These are phyloP conservation scores for Caenorhabditis becei DNA, from an alignment of 2,888 invertebrate species.

Conservation along the genomic window DNA sequence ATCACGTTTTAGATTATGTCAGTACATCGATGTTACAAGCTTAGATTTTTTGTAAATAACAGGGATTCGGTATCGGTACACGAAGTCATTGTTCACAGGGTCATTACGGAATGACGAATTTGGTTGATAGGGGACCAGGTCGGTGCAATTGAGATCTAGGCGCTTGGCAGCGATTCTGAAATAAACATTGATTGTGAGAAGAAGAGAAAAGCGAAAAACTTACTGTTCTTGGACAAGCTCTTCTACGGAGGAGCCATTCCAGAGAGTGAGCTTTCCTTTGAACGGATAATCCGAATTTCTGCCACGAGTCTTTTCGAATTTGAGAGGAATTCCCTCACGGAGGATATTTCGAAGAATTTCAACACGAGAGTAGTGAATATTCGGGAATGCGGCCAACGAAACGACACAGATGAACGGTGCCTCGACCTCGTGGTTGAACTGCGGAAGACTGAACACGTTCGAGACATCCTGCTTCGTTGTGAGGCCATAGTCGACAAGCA, in stretches of 20 bases:
- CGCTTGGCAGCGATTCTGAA: constrained; percentile 6
- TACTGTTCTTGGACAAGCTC: constrained; percentile 16
- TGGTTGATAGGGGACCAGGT: constrained; percentile 7
- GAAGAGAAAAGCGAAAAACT: not conserved
- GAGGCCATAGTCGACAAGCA: constrained; percentile 39
- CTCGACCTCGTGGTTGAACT: not conserved
- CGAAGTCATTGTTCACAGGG: not conserved
- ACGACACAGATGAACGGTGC: not conserved
- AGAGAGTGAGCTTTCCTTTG: constrained; percentile 9
- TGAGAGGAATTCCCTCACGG: constrained; percentile 9
- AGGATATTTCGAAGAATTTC: constrained; percentile 9
- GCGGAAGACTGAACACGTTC: constrained; percentile 24
- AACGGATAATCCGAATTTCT: constrained; percentile 35
- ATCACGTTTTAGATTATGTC: not conserved
- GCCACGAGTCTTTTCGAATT: constrained; percentile 13
- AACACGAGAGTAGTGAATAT: constrained; percentile 31
- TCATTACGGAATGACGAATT: not conserved
- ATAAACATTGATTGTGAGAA: not conserved
- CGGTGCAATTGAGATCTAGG: constrained; percentile 21
- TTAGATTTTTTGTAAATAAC: constrained; percentile 45
- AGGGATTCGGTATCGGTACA: not conserved
- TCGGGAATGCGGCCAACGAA: not conserved
- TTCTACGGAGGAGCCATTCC: not conserved
- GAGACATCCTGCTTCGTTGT: not conserved
- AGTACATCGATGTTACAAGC: constrained; percentile 23